A percentile compares a stretch with the other conserved stretches of the same genome.
phyloP scores from a whole-genome alignment of 2,113 vertebrate species.

The Psittacula cyanocephala region DNA sequence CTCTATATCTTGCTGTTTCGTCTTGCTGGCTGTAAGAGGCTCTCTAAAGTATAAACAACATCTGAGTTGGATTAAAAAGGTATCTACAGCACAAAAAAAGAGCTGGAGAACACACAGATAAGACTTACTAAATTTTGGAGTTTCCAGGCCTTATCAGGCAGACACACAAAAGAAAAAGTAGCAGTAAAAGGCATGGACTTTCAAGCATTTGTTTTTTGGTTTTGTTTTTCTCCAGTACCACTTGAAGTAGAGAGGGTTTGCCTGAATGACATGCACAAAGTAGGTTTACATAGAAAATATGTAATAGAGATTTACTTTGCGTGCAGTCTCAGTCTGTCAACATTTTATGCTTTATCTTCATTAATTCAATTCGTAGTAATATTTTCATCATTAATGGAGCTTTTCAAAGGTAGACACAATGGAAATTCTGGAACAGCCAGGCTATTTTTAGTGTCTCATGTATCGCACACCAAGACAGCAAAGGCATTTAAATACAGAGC shows the following conservation, averaged over 20 bases:
- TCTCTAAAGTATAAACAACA: conserved; percentile 31
- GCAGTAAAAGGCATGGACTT: background rate
- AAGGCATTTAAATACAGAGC: conserved; percentile 32
- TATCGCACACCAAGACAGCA: background rate
- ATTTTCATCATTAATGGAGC: conserved; percentile 1
- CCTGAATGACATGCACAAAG: background rate
- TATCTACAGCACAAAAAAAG: background rate
- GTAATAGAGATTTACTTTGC: background rate
- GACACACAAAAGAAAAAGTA: background rate
- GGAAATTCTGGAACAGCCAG: background rate
- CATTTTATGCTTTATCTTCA: background rate
- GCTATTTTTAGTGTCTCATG: conserved; percentile 2
- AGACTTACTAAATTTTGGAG: background rate
- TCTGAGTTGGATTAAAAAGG: conserved; percentile 28
- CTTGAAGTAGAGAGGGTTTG: background rate
- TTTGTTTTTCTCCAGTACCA: background rate
- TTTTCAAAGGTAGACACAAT: conserved; percentile 24
- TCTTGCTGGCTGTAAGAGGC: conserved; percentile 6
- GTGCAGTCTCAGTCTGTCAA: background rate
- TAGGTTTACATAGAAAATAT: background rate
- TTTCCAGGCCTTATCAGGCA: background rate
- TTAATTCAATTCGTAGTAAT: background rate
- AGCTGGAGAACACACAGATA: background rate
- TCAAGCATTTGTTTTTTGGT: background rate
- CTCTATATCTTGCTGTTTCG: conserved; percentile 31